phyloP scores from a whole-genome alignment of 2,113 vertebrate genomes.

The Danio rerio region DNA sequence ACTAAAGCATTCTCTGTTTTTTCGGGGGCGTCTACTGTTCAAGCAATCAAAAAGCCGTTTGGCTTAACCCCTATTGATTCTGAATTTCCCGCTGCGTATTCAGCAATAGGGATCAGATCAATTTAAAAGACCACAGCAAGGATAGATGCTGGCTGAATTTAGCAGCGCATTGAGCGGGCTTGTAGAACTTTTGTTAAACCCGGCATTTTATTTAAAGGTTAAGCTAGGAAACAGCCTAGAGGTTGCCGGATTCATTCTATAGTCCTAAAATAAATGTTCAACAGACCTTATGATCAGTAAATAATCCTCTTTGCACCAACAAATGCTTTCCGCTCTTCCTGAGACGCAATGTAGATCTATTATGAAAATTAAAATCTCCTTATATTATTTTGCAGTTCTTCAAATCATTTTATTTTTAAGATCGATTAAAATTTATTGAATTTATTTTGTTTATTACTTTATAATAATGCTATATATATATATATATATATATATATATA shows the following conservation, averaged over 20 bases:
- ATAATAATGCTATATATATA: too few species aligned
- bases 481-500: too few species aligned
- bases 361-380: background rate
- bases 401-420: background rate
- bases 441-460: too few species aligned
- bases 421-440: background rate
- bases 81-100: background rate
- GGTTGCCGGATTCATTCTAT: background rate
- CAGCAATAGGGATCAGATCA: slow-evolving; percentile 14
- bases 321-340: background rate
- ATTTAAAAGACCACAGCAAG: slow-evolving; percentile 4
- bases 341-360: background rate
- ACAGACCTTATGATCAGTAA: background rate
- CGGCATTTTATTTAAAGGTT: slow-evolving; percentile 6
- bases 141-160: background rate
- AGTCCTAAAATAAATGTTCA: background rate
- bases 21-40: background rate
- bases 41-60: slow-evolving; percentile 9
- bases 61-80: background rate
- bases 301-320: background rate
- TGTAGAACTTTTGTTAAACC: background rate
- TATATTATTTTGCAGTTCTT: background rate
- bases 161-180: background rate
- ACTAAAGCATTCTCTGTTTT: too few species aligned
- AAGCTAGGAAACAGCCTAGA: background rate